These are phyloP conservation scores for Ectemnius cavifrons DNA, from an alignment of 2,888 invertebrate species.

Conservation along the genomic window DNA sequence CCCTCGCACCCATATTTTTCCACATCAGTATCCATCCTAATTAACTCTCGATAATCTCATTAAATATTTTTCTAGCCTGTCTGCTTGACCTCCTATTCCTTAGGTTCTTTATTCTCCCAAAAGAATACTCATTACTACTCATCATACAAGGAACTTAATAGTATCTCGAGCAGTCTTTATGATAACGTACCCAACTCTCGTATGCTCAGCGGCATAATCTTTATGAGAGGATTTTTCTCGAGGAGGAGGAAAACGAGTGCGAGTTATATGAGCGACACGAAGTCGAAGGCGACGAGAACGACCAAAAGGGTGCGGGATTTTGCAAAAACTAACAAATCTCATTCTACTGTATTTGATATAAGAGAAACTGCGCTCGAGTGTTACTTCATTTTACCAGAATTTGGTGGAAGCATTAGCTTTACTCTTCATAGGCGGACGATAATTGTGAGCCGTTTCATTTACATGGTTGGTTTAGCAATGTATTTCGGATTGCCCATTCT, in stretches of 20 bases:
- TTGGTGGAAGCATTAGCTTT: too few species aligned
- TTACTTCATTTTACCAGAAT: too few species aligned
- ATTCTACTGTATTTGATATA: too few species aligned
- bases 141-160: too few species aligned
- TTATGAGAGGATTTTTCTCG: constrained; percentile 23
- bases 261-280: constrained; percentile 45
- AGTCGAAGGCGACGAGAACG: constrained; percentile 54
- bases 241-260: constrained; percentile 36
- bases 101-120: not conserved
- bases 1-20: too few species aligned
- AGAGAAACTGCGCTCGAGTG: too few species aligned
- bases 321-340: too few species aligned
- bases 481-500: not conserved
- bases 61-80: not conserved
- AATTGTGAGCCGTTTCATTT: not conserved
- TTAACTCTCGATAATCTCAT: not conserved
- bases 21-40: not conserved
- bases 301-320: constrained; percentile 22
- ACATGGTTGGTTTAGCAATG: not conserved
- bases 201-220: constrained; percentile 24
- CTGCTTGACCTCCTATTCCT: not conserved
- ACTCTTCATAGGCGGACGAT: too few species aligned
- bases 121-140: not conserved
- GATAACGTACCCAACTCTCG: constrained; percentile 28
- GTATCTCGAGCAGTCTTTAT: not conserved